Base-by-base conservation (phyloP, 1,140 invertebrate species). In the Calliopsis andreniformis region DNA sequence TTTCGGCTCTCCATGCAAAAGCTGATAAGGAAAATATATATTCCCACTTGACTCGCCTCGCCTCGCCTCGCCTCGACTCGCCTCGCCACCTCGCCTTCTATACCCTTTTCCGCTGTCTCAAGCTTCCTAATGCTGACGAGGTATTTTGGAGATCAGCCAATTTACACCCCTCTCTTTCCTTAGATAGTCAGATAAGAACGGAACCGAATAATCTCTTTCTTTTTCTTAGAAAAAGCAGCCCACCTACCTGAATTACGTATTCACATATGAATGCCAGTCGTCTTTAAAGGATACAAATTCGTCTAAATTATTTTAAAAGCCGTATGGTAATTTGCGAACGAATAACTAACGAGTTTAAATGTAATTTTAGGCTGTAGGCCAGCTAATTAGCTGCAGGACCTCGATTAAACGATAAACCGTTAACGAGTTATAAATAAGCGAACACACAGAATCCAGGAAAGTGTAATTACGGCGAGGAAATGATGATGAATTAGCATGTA, bases 1-100 rank as follows among this genome's bases (percentile, higher is more conserved):
- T 42, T 3, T 10, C 35, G 35, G 10, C 53, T 55, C 45, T 68
- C 28, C 68, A 68, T 77, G 73, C 64, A 78, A 84, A 81, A 84
- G 80, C 78, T 78, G 82, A 84, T 83, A 84, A 80, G 69, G 61
- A 55, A 80, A 78, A 80, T 73, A 80, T 83, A 80, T 83, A 83
- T 80, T 67, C 73, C 42, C 51, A 83, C 72, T 82, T 28, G 64
- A 72, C 67, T 78, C 43, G 76, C 59, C 75, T n/a, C n/a, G n/a
- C n/a, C n/a, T n/a, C n/a, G n/a, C n/a, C n/a, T n/a, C n/a, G n/a
- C n/a, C n/a, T n/a, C n/a, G n/a, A n/a, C n/a, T n/a, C n/a, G n/a
- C n/a, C n/a, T n/a, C n/a, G n/a, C n/a, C n/a, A n/a, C n/a, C 67
- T 78, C 43, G 76, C 59, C 75, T 82, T 72, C 55, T 42, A 61